Conservation (phyloP, 2,113 vertebrate species). For the Struthio camelus region DNA sequence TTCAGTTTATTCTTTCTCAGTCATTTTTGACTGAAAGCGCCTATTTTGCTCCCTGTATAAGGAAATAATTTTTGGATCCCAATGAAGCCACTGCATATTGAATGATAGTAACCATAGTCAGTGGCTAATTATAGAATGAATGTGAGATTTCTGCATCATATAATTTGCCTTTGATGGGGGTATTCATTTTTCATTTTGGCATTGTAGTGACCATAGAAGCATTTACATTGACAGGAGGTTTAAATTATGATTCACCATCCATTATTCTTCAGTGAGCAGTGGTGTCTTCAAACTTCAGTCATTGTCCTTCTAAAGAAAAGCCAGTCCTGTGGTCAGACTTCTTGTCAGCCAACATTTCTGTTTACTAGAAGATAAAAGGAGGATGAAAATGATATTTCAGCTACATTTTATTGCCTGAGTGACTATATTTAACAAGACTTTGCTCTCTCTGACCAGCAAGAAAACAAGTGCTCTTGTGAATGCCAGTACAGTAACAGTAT, state of each 20-base stretch:
- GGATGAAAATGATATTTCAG: conserved; percentile 14
- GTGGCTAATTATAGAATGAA: conserved; percentile 40
- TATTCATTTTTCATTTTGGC: conserved; percentile 56
- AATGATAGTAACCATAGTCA: conserved; percentile 39
- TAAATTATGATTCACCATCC: conserved; percentile 29
- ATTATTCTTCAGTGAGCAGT: conserved; percentile 24
- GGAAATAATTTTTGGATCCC: conserved; percentile 36
- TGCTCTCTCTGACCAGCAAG: neutral
- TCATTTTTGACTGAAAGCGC: conserved; percentile 39
- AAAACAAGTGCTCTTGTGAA: neutral
- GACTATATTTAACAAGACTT: conserved; percentile 35
- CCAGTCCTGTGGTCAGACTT: conserved; percentile 37
- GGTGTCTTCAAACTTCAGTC: conserved; percentile 8
- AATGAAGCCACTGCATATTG: neutral
- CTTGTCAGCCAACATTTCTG: conserved; percentile 41
- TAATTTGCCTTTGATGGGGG: conserved; percentile 57
- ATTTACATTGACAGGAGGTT: conserved; percentile 44
- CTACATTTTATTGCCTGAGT: neutral
- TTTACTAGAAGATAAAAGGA: conserved; percentile 23
- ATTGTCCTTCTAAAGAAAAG: conserved; percentile 16
- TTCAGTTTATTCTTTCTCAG: conserved; percentile 2
- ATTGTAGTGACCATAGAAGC: conserved; percentile 37
- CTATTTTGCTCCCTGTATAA: conserved; percentile 34
- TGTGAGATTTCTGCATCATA: conserved; percentile 36
- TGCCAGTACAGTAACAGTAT: neutral